Conservation (phyloP, 92 coral and sea anemone species). For the Siderastrea radians region DNA sequence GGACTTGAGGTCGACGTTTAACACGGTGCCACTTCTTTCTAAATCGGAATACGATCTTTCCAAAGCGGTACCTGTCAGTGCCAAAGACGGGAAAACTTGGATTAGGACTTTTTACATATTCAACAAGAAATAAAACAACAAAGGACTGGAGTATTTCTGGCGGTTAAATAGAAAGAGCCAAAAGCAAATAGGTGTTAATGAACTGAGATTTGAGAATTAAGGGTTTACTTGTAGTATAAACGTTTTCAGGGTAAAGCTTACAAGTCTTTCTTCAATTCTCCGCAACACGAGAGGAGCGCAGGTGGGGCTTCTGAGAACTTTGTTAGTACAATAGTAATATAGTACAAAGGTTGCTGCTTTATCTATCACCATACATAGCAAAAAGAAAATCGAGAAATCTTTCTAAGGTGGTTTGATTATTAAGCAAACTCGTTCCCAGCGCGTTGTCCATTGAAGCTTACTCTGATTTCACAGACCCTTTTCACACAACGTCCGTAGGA, state of each 20-base stretch:
- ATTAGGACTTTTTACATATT: background rate
- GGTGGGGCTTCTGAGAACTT: no score
- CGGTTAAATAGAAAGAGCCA: no score
- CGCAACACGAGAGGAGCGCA: no score
- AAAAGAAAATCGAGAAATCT: background rate
- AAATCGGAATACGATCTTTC: background rate
- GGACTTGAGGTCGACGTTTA: slow-evolving; percentile 10
- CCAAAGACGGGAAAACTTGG: background rate
- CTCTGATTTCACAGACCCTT: background rate
- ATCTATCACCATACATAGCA: no score
- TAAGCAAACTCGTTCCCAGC: background rate
- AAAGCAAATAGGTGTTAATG: no score
- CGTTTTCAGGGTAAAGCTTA: no score
- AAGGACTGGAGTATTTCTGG: no score
- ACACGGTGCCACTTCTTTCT: background rate
- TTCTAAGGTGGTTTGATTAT: background rate
- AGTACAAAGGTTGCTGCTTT: no score
- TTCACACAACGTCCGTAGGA: background rate
- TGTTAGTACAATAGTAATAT: no score
- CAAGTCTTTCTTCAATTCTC: no score
- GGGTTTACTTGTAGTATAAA: no score
- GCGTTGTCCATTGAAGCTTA: background rate
- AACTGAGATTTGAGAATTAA: no score
- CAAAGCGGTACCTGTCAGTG: background rate
- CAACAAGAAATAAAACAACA: background rate